phyloP scores from a whole-genome alignment of 2,888 invertebrate species.

The Pyrocoelia pectoralis region DNA sequence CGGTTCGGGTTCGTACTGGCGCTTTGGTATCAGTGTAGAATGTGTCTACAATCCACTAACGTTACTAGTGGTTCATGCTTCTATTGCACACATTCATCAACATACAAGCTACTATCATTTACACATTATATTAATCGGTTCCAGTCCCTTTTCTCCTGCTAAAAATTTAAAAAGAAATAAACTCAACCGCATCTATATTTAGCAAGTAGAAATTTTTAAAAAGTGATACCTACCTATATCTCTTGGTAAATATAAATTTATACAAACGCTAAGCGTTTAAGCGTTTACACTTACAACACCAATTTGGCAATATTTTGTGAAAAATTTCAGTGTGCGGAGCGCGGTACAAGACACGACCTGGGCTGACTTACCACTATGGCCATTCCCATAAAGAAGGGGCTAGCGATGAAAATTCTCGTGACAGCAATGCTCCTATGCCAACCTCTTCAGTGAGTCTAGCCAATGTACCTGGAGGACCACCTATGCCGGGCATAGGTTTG shows the following conservation, averaged over 20 bases:
- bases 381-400: conserved; percentile 81
- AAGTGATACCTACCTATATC: too few relatives aligned
- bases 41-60: conserved; percentile 31
- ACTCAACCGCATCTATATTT: background rate
- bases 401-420: conserved; percentile 61
- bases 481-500: conserved; percentile 22
- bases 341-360: conserved; percentile 95
- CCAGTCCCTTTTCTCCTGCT: conserved; percentile 49
- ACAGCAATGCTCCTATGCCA: conserved; percentile 56
- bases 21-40: conserved; percentile 49
- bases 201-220: background rate
- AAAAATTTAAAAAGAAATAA: conserved; percentile 5
- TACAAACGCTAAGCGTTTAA: conserved; percentile 49
- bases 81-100: conserved; percentile 16
- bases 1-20: conserved; percentile 60
- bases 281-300: conserved; percentile 46
- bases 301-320: conserved; percentile 39
- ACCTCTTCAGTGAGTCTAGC: conserved; percentile 48
- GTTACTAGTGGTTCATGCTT: conserved; percentile 33
- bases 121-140: conserved; percentile 51
- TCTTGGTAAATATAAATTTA: too few relatives aligned
- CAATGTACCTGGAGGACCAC: conserved; percentile 26
- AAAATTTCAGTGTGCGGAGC: conserved; percentile 87
- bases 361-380: conserved; percentile 94
- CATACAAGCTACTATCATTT: background rate